A percentile compares a stretch with the other conserved stretches of the same genome.
These are phyloP conservation scores for Acronicta leporina DNA, from an alignment of 2,888 invertebrate species.

Conservation along the genomic window DNA sequence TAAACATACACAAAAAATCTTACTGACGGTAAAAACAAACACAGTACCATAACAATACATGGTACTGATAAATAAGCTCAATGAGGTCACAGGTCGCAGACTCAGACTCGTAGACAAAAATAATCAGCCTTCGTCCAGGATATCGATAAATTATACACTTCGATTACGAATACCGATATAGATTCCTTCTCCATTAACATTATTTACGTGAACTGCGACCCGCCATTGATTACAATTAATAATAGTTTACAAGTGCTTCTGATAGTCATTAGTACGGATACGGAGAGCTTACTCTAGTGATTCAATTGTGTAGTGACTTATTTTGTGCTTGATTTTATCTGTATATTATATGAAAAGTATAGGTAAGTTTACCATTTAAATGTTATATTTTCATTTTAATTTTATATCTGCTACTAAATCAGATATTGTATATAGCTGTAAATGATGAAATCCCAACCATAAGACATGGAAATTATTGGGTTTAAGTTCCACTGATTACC, in stretches of 20 bases:
- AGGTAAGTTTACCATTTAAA: no score
- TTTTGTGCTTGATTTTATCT: slow-evolving; percentile 11
- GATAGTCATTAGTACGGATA: slow-evolving; percentile 26
- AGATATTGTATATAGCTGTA: no score
- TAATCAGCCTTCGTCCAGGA: slow-evolving; percentile 11
- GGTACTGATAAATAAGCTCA: slow-evolving; percentile 23
- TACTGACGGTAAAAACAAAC: not conserved
- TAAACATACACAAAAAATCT: no score
- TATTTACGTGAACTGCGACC: slow-evolving; percentile 39
- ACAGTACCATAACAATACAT: slow-evolving; percentile 5
- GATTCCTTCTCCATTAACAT: slow-evolving; percentile 30
- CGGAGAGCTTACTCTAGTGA: slow-evolving; percentile 23
- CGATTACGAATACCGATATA: slow-evolving; percentile 25
- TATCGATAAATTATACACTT: slow-evolving; percentile 11
- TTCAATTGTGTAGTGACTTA: slow-evolving; percentile 21
- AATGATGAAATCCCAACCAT: no score
- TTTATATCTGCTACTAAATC: no score
- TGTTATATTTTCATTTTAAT: no score
- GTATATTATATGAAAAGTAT: no score
- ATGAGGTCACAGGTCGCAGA: slow-evolving; percentile 5
- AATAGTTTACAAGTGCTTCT: slow-evolving; percentile 30
- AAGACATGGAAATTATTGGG: no score
- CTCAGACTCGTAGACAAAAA: not conserved
- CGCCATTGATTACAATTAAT: slow-evolving; percentile 27
- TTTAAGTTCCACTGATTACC: no score